Conservation (phyloP, 2,888 invertebrate genomes). For the Rotaria macrura region DNA sequence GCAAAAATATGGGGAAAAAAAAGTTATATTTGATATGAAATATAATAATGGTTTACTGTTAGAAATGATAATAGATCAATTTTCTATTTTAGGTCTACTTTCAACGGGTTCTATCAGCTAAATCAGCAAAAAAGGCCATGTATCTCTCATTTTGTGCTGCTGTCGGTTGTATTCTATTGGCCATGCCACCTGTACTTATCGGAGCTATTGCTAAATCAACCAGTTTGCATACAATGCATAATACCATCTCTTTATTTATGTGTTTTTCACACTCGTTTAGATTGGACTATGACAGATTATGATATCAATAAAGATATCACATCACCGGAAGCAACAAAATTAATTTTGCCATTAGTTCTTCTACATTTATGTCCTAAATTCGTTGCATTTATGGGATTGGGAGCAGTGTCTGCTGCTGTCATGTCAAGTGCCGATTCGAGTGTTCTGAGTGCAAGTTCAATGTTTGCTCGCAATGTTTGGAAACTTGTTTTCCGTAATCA, state of each 20-base stretch:
- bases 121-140: conserved; percentile 82
- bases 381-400: conserved; percentile 91
- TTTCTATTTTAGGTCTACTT: conserved; percentile 66
- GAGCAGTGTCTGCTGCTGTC: conserved; percentile 94
- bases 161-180: conserved; percentile 86
- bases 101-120: conserved; percentile 83
- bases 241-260: background rate
- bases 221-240: conserved; percentile 54
- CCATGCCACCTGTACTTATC: conserved; percentile 86
- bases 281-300: conserved; percentile 87
- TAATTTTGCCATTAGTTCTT: conserved; percentile 90
- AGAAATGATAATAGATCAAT: too few species aligned
- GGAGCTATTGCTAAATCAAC: conserved; percentile 92
- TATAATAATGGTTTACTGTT: too few species aligned
- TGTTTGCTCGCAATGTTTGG: conserved; percentile 98
- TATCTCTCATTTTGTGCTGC: conserved; percentile 89
- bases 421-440: conserved; percentile 99
- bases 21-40: too few species aligned
- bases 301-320: conserved; percentile 43
- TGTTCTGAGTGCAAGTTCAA: conserved; percentile 88
- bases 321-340: conserved; percentile 58
- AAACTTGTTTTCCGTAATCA: conserved; percentile 87
- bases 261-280: conserved; percentile 52
- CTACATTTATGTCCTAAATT: conserved; percentile 89
- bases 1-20: too few species aligned